A percentile compares a stretch with the other conserved stretches of the same genome.
Evolutionary conservation across 2,113 vertebrate species (phyloP).

Genomic region (Varanus salvator): DNA sequence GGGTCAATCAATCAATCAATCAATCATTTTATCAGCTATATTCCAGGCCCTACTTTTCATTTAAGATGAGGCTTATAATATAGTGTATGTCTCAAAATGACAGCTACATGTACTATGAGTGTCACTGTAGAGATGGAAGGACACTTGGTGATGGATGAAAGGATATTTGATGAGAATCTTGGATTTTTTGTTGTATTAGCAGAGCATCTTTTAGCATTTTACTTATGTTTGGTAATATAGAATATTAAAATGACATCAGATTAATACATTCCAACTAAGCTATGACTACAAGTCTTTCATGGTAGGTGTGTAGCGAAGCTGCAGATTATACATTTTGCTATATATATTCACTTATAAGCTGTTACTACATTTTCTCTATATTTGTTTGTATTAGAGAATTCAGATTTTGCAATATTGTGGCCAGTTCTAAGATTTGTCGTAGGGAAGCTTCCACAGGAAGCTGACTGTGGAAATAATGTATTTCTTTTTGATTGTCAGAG

Average conservation of each 20-base stretch:
- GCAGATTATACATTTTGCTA: background rate
- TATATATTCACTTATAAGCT: background rate
- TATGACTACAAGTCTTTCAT: background rate
- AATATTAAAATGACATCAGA: background rate
- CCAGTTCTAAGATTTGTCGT: background rate
- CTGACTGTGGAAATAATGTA: background rate
- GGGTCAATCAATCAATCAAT: too few relatives aligned
- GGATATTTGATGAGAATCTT: background rate
- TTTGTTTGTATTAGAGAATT: background rate
- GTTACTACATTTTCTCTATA: background rate
- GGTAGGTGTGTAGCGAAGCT: background rate
- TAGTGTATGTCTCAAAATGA: background rate
- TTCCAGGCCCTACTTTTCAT: too few relatives aligned
- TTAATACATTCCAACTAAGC: background rate
- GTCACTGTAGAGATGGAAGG: background rate
- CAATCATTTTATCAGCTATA: too few relatives aligned
- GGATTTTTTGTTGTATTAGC: background rate
- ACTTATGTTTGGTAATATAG: background rate
- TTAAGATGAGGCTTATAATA: background rate
- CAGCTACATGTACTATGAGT: background rate
- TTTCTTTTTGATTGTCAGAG: background rate
- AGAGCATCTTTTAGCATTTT: background rate
- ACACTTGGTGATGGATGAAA: background rate
- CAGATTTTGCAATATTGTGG: background rate
- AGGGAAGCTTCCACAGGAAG: too few relatives aligned